Conservation (phyloP, 2,888 invertebrate species). For the Netelia virgata region DNA sequence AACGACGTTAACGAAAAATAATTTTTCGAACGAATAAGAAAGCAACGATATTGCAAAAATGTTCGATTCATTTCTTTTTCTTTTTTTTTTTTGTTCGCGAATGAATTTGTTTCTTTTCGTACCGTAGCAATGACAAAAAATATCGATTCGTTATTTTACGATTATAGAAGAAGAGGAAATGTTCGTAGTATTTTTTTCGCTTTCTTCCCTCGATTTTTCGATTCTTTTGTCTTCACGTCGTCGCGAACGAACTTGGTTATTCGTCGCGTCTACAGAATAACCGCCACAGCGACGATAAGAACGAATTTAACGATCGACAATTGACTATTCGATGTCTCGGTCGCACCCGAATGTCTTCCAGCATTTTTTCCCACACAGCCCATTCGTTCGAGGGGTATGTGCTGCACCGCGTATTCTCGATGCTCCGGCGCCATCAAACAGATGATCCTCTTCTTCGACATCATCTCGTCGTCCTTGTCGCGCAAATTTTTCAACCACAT, state of each 20-base stretch:
- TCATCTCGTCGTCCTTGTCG: conserved; percentile 94
- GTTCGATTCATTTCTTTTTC: not conserved
- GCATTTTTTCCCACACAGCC: conserved; percentile 90
- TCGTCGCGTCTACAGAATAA: conserved; percentile 47
- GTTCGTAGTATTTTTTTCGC: not conserved
- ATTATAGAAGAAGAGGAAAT: not conserved
- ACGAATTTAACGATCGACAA: conserved; percentile 52
- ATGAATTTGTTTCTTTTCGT: not conserved
- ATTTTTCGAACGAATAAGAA: not conserved
- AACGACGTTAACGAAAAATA: conserved; percentile 3
- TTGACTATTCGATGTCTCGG: conserved; percentile 38
- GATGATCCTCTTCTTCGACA: conserved; percentile 93
- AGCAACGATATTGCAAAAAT: not conserved
- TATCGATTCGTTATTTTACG: conserved; percentile 5
- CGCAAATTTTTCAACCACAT: conserved; percentile 92
- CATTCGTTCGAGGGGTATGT: conserved; percentile 93
- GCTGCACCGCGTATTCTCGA: conserved; percentile 93
- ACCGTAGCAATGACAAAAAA: not conserved
- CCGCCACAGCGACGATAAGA: conserved; percentile 44
- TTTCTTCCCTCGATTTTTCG: conserved; percentile 5
- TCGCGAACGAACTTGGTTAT: not conserved
- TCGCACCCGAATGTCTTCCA: conserved; percentile 75
- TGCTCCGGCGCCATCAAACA: conserved; percentile 93
- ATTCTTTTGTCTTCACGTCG: not conserved
- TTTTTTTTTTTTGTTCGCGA: not conserved